Conservation (phyloP, 2,888 invertebrate species). For the Liodrosophila aerea region DNA sequence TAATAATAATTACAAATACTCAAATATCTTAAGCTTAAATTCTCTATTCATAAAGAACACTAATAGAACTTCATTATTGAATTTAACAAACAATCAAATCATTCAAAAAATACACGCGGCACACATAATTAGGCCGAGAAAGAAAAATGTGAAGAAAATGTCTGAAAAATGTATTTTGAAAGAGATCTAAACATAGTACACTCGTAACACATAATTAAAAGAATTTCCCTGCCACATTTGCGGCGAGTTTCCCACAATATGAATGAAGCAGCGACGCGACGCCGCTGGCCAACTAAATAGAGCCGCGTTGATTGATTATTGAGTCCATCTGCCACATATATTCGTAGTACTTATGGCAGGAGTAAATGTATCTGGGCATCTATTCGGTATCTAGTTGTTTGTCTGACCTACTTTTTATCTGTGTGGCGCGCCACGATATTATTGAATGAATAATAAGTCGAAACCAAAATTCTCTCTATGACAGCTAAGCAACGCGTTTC, state of each 20-base stretch:
- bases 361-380: conserved; percentile 20
- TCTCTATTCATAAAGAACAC: neutral
- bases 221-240: conserved; percentile 19
- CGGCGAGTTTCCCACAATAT: conserved; percentile 15
- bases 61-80: conserved; percentile 17
- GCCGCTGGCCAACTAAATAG: conserved; percentile 46
- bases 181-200: conserved; percentile 22
- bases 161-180: conserved; percentile 1
- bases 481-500: conserved; percentile 54
- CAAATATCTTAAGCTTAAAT: neutral
- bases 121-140: conserved; percentile 26
- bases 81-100: conserved; percentile 15
- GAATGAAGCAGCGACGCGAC: conserved; percentile 1
- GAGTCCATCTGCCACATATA: conserved; percentile 28
- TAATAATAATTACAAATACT: too few species aligned
- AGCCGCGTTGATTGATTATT: conserved; percentile 61
- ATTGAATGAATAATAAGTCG: conserved; percentile 65
- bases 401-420: conserved; percentile 64
- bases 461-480: conserved; percentile 45
- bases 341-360: conserved; percentile 7
- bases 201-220: conserved; percentile 54
- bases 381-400: conserved; percentile 21
- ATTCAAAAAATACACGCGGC: conserved; percentile 2
- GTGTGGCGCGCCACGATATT: conserved; percentile 54
- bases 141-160: conserved; percentile 1